Evolutionary conservation across 2,888 invertebrate genomes (phyloP).

Genomic region (Odontocerum albicorne): DNA sequence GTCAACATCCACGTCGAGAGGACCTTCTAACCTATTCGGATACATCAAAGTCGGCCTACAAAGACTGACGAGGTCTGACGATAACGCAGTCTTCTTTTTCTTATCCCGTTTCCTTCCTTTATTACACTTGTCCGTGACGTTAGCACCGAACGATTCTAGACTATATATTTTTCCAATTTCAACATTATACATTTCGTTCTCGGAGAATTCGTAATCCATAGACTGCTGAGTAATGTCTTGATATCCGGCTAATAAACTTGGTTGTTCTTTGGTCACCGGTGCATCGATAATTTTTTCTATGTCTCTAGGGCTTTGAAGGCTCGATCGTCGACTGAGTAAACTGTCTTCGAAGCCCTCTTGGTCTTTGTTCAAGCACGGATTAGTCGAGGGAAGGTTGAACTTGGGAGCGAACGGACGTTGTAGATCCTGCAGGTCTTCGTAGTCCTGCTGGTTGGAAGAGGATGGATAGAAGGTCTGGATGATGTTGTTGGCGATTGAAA

Average conservation of each 20-base stretch:
- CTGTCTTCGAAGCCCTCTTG: neutral
- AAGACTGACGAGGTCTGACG: conserved; percentile 28
- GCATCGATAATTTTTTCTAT: conserved; percentile 47
- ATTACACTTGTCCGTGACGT: neutral
- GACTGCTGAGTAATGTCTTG: conserved; percentile 50
- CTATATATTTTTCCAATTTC: neutral
- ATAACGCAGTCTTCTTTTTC: conserved; percentile 12
- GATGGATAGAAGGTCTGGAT: conserved; percentile 50
- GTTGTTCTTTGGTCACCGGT: conserved; percentile 48
- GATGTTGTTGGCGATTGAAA: conserved; percentile 51
- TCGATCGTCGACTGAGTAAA: neutral
- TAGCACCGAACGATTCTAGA: conserved; percentile 5
- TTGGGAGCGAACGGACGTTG: conserved; percentile 42
- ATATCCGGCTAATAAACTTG: conserved; percentile 50
- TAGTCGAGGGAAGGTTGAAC: conserved; percentile 18
- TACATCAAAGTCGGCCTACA: conserved; percentile 33
- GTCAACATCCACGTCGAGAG: neutral
- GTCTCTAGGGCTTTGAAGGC: conserved; percentile 45
- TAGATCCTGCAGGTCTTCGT: conserved; percentile 45
- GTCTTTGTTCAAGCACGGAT: neutral
- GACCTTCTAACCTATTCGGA: conserved; percentile 15
- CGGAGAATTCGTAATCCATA: conserved; percentile 43
- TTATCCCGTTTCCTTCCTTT: conserved; percentile 7
- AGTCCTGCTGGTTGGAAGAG: conserved; percentile 32
- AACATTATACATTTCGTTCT: conserved; percentile 29